phyloP scores from a whole-genome alignment of 2,797 vertebrate species.

The Onychomys leucogaster region DNA sequence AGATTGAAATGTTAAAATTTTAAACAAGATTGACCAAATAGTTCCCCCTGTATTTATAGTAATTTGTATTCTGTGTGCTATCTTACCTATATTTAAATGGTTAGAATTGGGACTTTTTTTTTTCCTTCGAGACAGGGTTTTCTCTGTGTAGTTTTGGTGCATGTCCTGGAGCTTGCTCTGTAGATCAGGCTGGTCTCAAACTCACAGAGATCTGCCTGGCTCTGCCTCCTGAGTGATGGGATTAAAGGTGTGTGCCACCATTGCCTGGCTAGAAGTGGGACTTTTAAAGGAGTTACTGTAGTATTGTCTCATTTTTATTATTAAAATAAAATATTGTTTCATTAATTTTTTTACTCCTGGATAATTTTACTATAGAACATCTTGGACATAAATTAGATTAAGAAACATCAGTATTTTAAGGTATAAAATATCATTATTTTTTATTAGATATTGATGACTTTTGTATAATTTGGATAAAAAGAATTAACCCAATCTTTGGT shows the following conservation, averaged over 20 bases:
- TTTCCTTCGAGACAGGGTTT: no score
- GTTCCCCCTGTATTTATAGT: background rate
- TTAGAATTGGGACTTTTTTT: background rate
- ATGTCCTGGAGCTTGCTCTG: no score
- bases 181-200: no score
- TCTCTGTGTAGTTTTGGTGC: no score
- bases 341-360: background rate
- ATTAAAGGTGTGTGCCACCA: no score
- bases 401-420: background rate
- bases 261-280: background rate
- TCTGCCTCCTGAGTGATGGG: no score
- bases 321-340: background rate
- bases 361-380: background rate
- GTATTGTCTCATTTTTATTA: background rate
- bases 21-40: background rate
- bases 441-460: background rate
- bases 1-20: background rate
- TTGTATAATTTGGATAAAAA: background rate
- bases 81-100: background rate
- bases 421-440: background rate
- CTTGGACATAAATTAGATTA: background rate
- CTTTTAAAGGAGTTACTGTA: background rate
- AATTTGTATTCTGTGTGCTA: background rate
- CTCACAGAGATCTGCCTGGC: no score
- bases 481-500: background rate